phyloP scores from a whole-genome alignment of 2,888 invertebrate genomes.

The Leptinotarsa rubiginosa region DNA sequence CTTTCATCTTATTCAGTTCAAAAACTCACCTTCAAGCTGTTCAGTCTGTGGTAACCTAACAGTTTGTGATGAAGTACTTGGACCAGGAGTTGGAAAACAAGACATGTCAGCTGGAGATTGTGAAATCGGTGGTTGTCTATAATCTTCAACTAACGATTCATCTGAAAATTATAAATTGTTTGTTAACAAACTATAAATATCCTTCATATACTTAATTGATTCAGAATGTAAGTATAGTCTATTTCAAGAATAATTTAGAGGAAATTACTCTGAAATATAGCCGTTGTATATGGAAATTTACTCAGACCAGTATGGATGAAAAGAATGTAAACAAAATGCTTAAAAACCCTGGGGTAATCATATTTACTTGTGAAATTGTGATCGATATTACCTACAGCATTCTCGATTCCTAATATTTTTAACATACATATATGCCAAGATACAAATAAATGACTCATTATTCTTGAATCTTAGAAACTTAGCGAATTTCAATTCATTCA shows the following conservation, averaged over 20 bases:
- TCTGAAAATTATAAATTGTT: background rate
- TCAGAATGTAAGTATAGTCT: background rate
- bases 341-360: background rate
- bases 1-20: too few relatives aligned
- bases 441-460: background rate
- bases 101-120: background rate
- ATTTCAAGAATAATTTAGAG: background rate
- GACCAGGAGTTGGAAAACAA: background rate
- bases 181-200: background rate
- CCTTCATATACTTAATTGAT: background rate
- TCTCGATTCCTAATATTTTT: background rate
- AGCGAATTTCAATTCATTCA: background rate
- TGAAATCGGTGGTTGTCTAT: too few relatives aligned
- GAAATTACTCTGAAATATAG: background rate
- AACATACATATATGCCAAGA: background rate
- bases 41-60: background rate
- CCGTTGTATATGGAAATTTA: background rate
- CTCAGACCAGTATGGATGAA: background rate
- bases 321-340: background rate
- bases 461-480: background rate
- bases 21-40: too few relatives aligned
- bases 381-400: background rate
- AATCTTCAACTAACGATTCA: background rate
- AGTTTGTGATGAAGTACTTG: background rate
- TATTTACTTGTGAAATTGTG: background rate